phyloP scores from a whole-genome alignment of 2,113 vertebrate species.

The Riparia riparia region DNA sequence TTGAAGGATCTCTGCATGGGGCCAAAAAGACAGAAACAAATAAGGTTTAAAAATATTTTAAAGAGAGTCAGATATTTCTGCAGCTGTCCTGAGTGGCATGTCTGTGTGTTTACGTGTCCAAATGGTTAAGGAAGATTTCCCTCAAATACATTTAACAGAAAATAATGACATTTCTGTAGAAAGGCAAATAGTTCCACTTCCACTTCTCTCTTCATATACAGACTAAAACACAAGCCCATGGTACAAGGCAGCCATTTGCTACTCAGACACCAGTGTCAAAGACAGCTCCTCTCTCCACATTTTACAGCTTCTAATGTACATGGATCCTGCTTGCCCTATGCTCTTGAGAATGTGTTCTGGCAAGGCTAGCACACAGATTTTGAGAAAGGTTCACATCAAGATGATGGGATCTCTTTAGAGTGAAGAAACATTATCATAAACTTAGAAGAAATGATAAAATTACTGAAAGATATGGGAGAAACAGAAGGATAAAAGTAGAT shows the following conservation, averaged over 20 bases:
- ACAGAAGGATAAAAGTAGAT: background rate
- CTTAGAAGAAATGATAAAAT: background rate
- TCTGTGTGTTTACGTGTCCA: background rate
- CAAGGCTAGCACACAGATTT: background rate
- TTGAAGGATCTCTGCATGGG: background rate
- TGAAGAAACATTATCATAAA: background rate
- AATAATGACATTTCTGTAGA: background rate
- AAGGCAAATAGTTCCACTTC: background rate
- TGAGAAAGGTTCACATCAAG: background rate
- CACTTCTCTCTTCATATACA: background rate
- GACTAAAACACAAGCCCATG: background rate
- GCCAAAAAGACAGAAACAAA: background rate
- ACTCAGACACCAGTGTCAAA: background rate
- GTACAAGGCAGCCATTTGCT: background rate
- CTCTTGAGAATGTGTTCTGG: background rate
- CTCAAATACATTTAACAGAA: background rate
- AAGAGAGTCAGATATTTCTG: background rate
- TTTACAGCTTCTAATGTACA: background rate
- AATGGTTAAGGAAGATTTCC: background rate
- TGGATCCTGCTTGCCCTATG: background rate
- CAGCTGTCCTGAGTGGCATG: background rate
- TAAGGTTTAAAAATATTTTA: background rate
- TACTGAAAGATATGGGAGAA: background rate
- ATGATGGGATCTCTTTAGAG: background rate
- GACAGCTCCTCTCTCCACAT: background rate